Percentiles rank a stretch among this genome's conserved stretches.
phyloP scores from a whole-genome alignment of 2,113 vertebrate species.

The Ibidorhyncha struthersii region DNA sequence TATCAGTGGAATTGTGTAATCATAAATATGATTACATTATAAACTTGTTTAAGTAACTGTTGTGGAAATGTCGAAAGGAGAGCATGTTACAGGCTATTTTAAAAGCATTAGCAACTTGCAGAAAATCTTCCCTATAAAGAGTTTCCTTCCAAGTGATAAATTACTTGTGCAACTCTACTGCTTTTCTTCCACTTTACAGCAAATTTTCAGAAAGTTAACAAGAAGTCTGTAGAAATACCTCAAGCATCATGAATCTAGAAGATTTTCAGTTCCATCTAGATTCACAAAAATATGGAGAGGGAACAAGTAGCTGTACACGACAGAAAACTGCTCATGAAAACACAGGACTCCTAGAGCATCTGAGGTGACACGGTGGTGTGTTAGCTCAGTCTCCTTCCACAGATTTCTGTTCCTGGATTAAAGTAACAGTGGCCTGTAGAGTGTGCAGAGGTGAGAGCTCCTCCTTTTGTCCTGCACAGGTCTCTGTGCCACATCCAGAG shows the following conservation, averaged over 20 bases:
- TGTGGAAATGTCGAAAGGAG: not conserved
- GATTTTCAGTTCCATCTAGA: not conserved
- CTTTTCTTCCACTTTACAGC: not conserved
- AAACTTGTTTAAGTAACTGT: not conserved
- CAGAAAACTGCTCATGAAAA: not conserved
- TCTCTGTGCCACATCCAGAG: not conserved
- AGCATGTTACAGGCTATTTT: not conserved
- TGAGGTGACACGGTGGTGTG: not conserved
- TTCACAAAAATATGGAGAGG: not conserved
- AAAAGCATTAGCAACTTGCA: not conserved
- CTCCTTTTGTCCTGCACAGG: not conserved
- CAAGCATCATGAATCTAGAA: not conserved
- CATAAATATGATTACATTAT: not conserved
- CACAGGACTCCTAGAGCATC: rapidly evolving
- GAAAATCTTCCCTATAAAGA: not conserved
- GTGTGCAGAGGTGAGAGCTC: not conserved
- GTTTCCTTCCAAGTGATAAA: not conserved
- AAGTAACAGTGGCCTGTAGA: too few species aligned
- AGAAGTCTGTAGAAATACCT: not conserved
- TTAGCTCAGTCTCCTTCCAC: not conserved
- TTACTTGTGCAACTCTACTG: not conserved
- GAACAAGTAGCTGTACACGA: rapidly evolving
- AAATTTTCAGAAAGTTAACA: not conserved
- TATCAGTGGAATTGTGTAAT: not conserved
- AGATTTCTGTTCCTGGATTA: not conserved